Evolutionary conservation across 2,888 invertebrate genomes (phyloP).

Genomic region (Pseudoips prasinana): DNA sequence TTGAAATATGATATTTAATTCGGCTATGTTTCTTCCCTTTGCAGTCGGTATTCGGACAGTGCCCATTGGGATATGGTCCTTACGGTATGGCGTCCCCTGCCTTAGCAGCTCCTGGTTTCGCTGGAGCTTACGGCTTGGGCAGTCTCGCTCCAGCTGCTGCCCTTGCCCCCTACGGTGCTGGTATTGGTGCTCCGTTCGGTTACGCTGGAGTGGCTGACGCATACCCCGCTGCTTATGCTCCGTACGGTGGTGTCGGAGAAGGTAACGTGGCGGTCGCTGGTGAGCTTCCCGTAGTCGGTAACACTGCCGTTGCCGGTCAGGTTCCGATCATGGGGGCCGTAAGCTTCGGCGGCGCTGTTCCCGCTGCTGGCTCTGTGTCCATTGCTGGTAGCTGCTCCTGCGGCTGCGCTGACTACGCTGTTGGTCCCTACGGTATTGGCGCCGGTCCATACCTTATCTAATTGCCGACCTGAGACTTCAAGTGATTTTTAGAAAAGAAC

Average conservation of each 20-base stretch:
- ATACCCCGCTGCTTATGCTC: background rate
- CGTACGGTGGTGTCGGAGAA: slow-evolving; percentile 23
- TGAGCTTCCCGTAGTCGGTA: slow-evolving; percentile 33
- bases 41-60: slow-evolving; percentile 8
- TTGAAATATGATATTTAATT: too few species aligned
- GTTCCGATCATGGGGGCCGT: slow-evolving; percentile 40
- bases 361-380: slow-evolving; percentile 32
- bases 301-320: slow-evolving; percentile 33
- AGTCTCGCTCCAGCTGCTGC: background rate
- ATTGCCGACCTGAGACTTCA: too few species aligned
- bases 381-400: slow-evolving; percentile 34
- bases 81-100: too few species aligned
- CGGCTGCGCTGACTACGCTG: slow-evolving; percentile 14
- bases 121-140: slow-evolving; percentile 3
- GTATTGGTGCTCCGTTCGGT: background rate
- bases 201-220: slow-evolving; percentile 1
- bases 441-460: too few species aligned
- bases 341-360: slow-evolving; percentile 27
- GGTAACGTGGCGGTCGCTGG: slow-evolving; percentile 25
- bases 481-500: too few species aligned
- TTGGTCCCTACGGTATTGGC: too few species aligned
- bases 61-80: background rate
- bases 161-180: background rate
- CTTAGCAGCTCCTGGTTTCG: background rate
- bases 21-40: too few species aligned